phyloP scores from a whole-genome alignment of 2,888 invertebrate species.

The Mesorhabditis spiculigera region DNA sequence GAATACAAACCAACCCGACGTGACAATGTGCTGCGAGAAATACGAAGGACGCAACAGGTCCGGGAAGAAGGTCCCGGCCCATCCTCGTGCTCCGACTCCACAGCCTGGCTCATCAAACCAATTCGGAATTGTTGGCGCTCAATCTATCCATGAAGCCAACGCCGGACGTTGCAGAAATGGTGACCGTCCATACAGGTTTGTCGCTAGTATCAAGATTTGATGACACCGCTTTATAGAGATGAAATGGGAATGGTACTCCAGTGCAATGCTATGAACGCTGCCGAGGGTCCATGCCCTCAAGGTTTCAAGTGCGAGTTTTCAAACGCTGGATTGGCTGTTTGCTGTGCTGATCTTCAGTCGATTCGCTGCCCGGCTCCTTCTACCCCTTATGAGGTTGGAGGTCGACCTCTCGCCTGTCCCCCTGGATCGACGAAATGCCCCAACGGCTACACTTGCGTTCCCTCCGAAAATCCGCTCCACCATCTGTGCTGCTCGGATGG shows the following conservation, averaged over 20 bases:
- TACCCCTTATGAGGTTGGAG: constrained; percentile 50
- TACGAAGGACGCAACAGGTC: constrained; percentile 26
- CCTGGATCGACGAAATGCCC: constrained; percentile 47
- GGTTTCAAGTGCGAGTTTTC: constrained; percentile 40
- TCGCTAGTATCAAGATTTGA: neutral
- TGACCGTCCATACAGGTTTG: neutral
- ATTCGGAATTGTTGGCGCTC: constrained; percentile 2
- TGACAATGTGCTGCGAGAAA: constrained; percentile 42
- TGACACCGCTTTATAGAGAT: neutral
- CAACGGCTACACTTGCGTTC: constrained; percentile 44
- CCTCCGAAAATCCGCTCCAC: constrained; percentile 45
- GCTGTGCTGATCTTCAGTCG: constrained; percentile 27
- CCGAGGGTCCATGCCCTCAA: neutral
- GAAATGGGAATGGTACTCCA: neutral
- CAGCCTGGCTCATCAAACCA: neutral
- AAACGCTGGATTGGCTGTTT: constrained; percentile 39
- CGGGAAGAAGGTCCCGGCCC: neutral
- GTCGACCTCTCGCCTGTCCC: constrained; percentile 54
- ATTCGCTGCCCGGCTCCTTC: constrained; percentile 48
- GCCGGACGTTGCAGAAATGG: constrained; percentile 2
- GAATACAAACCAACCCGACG: constrained; percentile 36
- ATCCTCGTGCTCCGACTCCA: too few relatives aligned
- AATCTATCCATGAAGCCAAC: neutral
- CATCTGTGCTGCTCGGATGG: constrained; percentile 52
- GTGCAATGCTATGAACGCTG: neutral